Evolutionary conservation across 2,113 vertebrate genomes (phyloP).

Genomic region (Paramisgurnus dabryanus): DNA sequence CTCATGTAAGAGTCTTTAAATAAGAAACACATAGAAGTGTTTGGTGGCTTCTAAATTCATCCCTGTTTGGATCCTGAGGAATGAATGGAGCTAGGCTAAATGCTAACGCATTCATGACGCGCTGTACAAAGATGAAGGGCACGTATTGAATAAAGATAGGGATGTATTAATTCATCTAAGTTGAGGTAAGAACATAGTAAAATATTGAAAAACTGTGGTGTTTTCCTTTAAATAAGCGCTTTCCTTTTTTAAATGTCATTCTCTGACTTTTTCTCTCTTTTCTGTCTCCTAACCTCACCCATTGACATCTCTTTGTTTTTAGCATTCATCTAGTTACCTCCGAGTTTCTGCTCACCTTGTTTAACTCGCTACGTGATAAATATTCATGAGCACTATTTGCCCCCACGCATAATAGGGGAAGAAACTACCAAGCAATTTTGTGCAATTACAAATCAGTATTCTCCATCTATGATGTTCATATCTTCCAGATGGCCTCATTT

Average conservation of each 20-base stretch:
- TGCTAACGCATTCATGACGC: too few relatives aligned
- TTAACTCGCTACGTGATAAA: constrained; percentile 1
- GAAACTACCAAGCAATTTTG: constrained; percentile 20
- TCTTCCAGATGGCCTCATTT: constrained; percentile 22
- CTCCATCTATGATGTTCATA: background rate
- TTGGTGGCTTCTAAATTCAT: too few relatives aligned
- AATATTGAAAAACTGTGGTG: too few relatives aligned
- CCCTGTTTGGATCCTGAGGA: too few relatives aligned
- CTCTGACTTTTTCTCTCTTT: background rate
- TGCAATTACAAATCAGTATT: constrained; percentile 37
- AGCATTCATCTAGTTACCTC: constrained; percentile 25
- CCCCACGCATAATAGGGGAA: background rate
- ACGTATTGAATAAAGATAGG: too few relatives aligned
- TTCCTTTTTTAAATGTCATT: background rate
- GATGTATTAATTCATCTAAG: too few relatives aligned
- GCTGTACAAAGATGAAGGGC: too few relatives aligned
- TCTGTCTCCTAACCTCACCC: background rate
- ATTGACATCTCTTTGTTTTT: constrained; percentile 3
- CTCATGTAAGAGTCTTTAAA: too few relatives aligned
- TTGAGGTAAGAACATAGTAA: too few relatives aligned
- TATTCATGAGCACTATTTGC: constrained; percentile 6
- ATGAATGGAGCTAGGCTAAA: too few relatives aligned
- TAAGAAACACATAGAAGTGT: too few relatives aligned
- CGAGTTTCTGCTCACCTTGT: constrained; percentile 1
- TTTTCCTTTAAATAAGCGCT: background rate